phyloP scores from a whole-genome alignment of 1,140 invertebrate genomes.

The Scaptomyza hsui region DNA sequence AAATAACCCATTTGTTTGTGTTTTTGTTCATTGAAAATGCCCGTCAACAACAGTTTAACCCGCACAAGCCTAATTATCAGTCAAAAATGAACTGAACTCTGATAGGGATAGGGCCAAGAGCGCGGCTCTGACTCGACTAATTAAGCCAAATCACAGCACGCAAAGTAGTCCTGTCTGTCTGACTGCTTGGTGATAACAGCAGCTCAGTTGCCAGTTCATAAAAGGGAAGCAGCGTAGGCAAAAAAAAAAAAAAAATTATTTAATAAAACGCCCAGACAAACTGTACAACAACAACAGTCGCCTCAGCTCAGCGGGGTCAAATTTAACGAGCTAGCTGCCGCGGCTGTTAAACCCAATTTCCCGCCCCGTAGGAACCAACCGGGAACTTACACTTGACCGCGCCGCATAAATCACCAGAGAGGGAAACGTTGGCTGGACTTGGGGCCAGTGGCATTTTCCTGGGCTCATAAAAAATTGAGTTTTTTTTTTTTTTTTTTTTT shows the following conservation, averaged over 20 bases:
- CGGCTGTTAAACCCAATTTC: conserved; percentile 75
- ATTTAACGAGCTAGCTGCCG: conserved; percentile 75
- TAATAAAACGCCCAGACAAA: conserved; percentile 66
- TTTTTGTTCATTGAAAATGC: conserved; percentile 27
- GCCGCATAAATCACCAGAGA: conserved; percentile 68
- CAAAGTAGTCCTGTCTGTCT: conserved; percentile 50
- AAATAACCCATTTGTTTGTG: conserved; percentile 39
- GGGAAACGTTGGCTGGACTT: conserved; percentile 10
- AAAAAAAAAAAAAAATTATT: conserved; percentile 67
- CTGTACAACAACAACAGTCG: conserved; percentile 45
- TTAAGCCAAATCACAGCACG: conserved; percentile 77
- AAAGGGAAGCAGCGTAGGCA: conserved; percentile 39
- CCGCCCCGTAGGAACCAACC: conserved; percentile 59
- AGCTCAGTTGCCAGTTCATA: conserved; percentile 58
- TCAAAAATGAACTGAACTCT: conserved; percentile 39
- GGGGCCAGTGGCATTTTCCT: conserved; percentile 41
- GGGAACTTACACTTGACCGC: conserved; percentile 79
- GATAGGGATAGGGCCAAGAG: conserved; percentile 3
- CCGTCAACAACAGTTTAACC: conserved; percentile 42
- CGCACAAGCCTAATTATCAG: conserved; percentile 54
- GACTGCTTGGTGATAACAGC: conserved; percentile 40
- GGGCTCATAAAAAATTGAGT: conserved; percentile 57
- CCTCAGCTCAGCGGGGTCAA: conserved; percentile 51
- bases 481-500: conserved; percentile 20
- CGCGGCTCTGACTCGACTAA: conserved; percentile 57